Evolutionary conservation across 1,140 invertebrate genomes (phyloP), one percentile per base, ranked within the genome.

Genomic region (Diploscapter pachys): DNA sequence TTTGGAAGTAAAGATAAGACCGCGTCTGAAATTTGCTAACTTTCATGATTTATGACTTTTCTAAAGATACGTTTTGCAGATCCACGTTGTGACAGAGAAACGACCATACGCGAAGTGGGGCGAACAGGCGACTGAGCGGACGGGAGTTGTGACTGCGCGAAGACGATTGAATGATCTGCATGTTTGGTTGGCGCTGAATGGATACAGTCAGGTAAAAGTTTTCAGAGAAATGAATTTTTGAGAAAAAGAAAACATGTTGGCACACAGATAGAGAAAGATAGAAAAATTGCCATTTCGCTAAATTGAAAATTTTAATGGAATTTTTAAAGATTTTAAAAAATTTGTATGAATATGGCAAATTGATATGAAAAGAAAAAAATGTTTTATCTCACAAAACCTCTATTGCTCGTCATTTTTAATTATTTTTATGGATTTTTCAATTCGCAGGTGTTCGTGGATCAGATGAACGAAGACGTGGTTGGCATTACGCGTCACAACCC

Each of bases 401-500:
- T n/a, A n/a, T n/a, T n/a, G n/a, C n/a, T n/a, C n/a, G n/a, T n/a
- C n/a, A n/a, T n/a, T n/a, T n/a, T n/a, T n/a, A n/a, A n/a, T n/a
- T n/a, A n/a, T n/a, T n/a, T n/a, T n/a, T n/a, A n/a, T n/a, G n/a
- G 31, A 31, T 31, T 31, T 31, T 31, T 31, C 31, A 31, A 31
- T 31, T 31, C 1, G 31, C 80, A 94, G 92, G 91, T 95, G n/a
- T 99, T 92, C 88, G 95, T 99, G 3, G 96, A 99, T 88, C 95
- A 99, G 90, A 91, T 98, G 87, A 92, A 94, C 85, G 81, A 88
- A 3, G 92, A 98, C 87, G 90, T 96, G 55, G 92, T 98, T 9
- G 93, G 94, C 13, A 91, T 99, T 3, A 99, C 96, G 0, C 89
- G 96, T 73, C 95, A 98, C 84, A 93, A 93, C 80, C 93, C 94